A percentile compares a stretch with the other conserved stretches of the same genome.
Conservation (phyloP, 1,140 invertebrate genomes). For the Bombus haemorrhoidalis region DNA sequence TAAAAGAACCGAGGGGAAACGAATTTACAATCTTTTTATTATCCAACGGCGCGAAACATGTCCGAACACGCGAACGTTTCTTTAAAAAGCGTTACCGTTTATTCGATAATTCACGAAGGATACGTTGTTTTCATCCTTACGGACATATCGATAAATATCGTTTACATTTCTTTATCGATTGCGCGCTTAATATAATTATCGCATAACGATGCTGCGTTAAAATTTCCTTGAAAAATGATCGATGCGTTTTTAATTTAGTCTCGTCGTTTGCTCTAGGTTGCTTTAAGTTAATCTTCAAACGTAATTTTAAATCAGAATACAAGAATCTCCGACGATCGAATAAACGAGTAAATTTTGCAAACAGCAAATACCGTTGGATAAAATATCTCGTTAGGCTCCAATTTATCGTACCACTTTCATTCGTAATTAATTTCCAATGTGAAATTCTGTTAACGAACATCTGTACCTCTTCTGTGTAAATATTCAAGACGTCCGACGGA, state of each 20-base stretch:
- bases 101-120: background rate
- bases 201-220: no score
- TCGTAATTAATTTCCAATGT: background rate
- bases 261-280: no score
- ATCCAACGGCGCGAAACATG: background rate
- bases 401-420: background rate
- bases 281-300: no score
- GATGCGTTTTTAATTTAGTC: no score
- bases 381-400: background rate
- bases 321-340: no score
- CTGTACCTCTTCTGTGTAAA: background rate
- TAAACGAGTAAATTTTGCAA: no score
- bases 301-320: no score
- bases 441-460: no score
- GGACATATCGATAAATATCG: no score
- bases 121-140: background rate
- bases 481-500: background rate
- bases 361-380: background rate
- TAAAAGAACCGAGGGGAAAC: background rate
- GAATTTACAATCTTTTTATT: slow-evolving; percentile 8
- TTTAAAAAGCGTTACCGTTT: background rate
- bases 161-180: no score
- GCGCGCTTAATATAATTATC: no score
- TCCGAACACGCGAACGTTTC: background rate
- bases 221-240: no score